phyloP scores from a whole-genome alignment of 1,140 invertebrate species.

The Condylostylus longicornis region DNA sequence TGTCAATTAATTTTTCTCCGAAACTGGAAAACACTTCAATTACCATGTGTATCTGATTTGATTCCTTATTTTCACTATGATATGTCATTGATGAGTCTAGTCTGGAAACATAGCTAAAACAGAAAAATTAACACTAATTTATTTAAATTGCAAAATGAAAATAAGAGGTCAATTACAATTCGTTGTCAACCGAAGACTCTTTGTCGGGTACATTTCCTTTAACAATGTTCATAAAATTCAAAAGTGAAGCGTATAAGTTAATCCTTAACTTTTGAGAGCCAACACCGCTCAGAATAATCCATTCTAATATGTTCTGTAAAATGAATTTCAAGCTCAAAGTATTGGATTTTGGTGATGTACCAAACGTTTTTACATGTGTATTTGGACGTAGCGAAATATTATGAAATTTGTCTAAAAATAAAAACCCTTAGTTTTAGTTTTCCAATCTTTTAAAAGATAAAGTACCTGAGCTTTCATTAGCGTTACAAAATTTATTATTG shows the following conservation, averaged over 20 bases:
- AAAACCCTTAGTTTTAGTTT: not conserved
- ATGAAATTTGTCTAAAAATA: not conserved
- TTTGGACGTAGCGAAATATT: not conserved
- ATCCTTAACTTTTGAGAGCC: conserved; percentile 66
- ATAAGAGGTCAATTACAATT: conserved; percentile 11
- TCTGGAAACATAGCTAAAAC: conserved; percentile 37
- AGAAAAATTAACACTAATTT: not conserved
- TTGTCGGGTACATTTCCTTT: conserved; percentile 30
- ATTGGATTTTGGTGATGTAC: conserved; percentile 31
- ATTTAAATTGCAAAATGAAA: not conserved
- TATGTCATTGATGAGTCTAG: conserved; percentile 35
- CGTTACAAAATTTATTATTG: conserved; percentile 24
- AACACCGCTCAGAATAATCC: conserved; percentile 50
- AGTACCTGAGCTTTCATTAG: conserved; percentile 1
- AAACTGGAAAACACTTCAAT: conserved; percentile 49
- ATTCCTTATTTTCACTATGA: conserved; percentile 17
- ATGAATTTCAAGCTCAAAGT: conserved; percentile 52
- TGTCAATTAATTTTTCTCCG: conserved; percentile 66
- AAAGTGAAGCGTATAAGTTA: conserved; percentile 63
- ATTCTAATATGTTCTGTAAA: conserved; percentile 49
- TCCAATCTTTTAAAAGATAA: no score
- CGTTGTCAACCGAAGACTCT: conserved; percentile 14
- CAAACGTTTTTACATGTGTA: not conserved
- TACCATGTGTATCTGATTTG: conserved; percentile 15
- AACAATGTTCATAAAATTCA: conserved; percentile 64